Evolutionary conservation across 2,113 vertebrate genomes (phyloP).

Genomic region (Gadus chalcogrammus): DNA sequence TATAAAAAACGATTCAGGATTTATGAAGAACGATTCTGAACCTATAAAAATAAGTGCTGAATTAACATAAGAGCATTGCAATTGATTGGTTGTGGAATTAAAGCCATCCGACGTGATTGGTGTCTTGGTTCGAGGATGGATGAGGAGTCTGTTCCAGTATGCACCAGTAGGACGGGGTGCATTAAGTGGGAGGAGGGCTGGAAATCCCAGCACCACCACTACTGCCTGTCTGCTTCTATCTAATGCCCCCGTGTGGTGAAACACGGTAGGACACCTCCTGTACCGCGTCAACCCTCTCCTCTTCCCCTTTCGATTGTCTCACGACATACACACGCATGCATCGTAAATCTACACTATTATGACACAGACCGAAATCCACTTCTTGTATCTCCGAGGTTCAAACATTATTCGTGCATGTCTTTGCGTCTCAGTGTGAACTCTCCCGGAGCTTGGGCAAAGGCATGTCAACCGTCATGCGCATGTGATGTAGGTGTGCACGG

Average conservation of each 20-base stretch:
- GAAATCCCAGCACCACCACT: constrained; percentile 8
- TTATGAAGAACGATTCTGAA: background rate
- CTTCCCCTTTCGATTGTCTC: constrained; percentile 3
- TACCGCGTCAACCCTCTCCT: background rate
- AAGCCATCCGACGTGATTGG: constrained; percentile 28
- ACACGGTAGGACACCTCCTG: constrained; percentile 23
- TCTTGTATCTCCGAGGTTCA: constrained; percentile 13
- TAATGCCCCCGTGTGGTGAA: constrained; percentile 65
- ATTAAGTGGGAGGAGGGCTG: background rate
- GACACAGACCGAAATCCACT: constrained; percentile 16
- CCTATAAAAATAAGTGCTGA: constrained; percentile 1
- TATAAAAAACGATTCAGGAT: background rate
- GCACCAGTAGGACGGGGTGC: background rate
- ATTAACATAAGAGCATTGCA: background rate
- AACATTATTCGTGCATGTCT: background rate
- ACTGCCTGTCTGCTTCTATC: constrained; percentile 35
- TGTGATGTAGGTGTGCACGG: constrained; percentile 1
- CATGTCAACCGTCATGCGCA: background rate
- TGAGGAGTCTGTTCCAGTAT: background rate
- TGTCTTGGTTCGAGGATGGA: constrained; percentile 3
- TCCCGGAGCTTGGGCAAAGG: background rate
- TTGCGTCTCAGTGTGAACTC: background rate
- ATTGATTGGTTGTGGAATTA: constrained; percentile 14
- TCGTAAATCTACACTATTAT: background rate
- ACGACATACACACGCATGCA: background rate